Conservation (phyloP, 2,888 invertebrate genomes). For the Digitonthophagus gazella region DNA sequence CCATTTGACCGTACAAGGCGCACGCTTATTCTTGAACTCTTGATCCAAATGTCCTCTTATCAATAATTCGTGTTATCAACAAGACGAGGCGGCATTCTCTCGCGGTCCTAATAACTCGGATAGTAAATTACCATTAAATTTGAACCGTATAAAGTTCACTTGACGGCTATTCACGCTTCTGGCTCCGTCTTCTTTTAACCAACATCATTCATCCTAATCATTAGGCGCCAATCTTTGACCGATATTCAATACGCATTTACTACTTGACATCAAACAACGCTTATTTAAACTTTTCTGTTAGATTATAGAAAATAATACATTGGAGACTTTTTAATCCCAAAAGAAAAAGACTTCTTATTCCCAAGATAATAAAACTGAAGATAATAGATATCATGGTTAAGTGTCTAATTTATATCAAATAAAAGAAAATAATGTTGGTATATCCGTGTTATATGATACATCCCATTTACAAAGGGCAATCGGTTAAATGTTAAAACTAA, state of each 20-base stretch:
- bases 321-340: no score
- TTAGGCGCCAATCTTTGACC: neutral
- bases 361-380: neutral
- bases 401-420: no score
- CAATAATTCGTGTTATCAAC: constrained; percentile 2
- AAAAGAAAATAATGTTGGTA: neutral
- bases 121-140: constrained; percentile 1
- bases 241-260: neutral
- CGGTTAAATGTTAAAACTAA: neutral
- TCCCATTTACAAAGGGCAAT: neutral
- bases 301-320: no score
- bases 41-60: constrained; percentile 33
- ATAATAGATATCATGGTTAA: no score
- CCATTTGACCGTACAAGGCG: constrained; percentile 8
- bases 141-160: constrained; percentile 14
- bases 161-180: constrained; percentile 2
- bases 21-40: constrained; percentile 36
- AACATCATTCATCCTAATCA: neutral
- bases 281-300: no score
- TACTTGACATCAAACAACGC: neutral
- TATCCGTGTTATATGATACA: neutral
- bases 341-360: no score
- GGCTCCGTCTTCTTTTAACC: neutral
- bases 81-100: constrained; percentile 4
- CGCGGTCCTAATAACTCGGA: constrained; percentile 2